Percentiles rank a stretch among this genome's conserved stretches.
These are phyloP conservation scores for Leptinotarsa texana DNA, from an alignment of 1,140 invertebrate species.

Conservation along the genomic window DNA sequence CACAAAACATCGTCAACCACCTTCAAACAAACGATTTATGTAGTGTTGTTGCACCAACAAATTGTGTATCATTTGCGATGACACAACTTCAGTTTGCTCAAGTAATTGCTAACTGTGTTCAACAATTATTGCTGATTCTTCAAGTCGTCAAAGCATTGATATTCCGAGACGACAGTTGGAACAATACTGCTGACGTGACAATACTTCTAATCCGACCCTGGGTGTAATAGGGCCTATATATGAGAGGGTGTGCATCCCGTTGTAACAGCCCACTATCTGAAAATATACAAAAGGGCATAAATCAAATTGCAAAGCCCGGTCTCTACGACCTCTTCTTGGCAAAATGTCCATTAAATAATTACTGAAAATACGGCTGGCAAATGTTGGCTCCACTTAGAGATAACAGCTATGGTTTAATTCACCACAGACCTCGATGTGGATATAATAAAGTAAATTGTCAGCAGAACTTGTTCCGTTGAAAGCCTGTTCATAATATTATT, in stretches of 20 bases:
- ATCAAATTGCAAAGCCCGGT: background rate
- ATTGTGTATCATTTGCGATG: no score
- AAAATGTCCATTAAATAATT: slow-evolving; percentile 7
- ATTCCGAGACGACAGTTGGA: no score
- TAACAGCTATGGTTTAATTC: slow-evolving; percentile 2
- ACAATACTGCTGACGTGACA: no score
- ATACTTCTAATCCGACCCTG: background rate
- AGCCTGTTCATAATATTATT: background rate
- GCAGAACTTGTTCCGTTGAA: background rate
- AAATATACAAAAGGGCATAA: slow-evolving; percentile 1
- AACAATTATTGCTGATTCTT: no score
- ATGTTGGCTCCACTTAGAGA: background rate
- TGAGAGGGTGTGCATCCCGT: background rate
- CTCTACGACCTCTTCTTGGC: slow-evolving; percentile 1
- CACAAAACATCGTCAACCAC: no score
- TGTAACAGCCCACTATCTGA: background rate
- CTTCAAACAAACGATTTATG: no score
- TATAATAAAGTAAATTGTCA: background rate
- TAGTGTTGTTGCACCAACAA: no score
- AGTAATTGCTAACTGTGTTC: no score
- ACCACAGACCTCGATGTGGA: slow-evolving; percentile 7
- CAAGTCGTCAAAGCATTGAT: no score
- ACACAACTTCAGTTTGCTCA: no score
- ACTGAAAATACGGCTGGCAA: slow-evolving; percentile 5
- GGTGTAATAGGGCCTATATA: background rate